phyloP scores from a whole-genome alignment of 2,888 invertebrate species.

The Eupeodes latifasciatus region DNA sequence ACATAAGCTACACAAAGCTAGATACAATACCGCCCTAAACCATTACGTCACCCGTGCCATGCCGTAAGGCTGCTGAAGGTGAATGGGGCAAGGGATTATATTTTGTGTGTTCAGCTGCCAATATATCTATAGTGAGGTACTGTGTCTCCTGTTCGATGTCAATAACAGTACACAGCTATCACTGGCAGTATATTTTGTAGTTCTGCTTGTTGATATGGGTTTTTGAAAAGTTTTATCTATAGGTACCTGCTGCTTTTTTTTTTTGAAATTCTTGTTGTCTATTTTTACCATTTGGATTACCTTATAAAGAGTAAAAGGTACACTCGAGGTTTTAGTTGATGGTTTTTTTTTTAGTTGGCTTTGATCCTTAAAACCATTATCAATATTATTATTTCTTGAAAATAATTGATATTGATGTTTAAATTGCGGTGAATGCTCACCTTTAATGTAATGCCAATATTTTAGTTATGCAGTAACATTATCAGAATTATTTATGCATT shows the following conservation, averaged over 20 bases:
- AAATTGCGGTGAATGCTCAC: too few relatives aligned
- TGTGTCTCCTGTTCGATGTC: constrained; percentile 60
- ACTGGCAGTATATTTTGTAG: constrained; percentile 59
- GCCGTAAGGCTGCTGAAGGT: constrained; percentile 11
- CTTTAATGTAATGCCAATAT: too few relatives aligned
- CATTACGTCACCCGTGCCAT: not conserved
- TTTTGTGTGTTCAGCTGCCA: constrained; percentile 60
- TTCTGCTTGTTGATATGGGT: constrained; percentile 44
- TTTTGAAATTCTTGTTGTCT: too few relatives aligned
- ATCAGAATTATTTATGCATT: too few relatives aligned
- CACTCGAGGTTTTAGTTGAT: not conserved
- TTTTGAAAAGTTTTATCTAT: not conserved
- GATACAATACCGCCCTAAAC: not conserved
- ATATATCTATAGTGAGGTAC: constrained; percentile 19
- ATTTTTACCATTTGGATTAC: not conserved
- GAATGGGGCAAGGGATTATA: constrained; percentile 56
- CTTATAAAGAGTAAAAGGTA: not conserved
- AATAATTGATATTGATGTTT: too few relatives aligned
- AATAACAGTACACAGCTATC: constrained; percentile 60
- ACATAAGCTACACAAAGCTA: constrained; percentile 54
- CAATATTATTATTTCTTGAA: too few relatives aligned
- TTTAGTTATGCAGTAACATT: too few relatives aligned
- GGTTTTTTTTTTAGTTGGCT: too few relatives aligned
- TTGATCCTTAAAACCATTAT: too few relatives aligned
- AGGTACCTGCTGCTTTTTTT: not conserved